These are phyloP conservation scores for Drosophila multiciliata DNA, from an alignment of 2,888 invertebrate species.

Conservation along the genomic window DNA sequence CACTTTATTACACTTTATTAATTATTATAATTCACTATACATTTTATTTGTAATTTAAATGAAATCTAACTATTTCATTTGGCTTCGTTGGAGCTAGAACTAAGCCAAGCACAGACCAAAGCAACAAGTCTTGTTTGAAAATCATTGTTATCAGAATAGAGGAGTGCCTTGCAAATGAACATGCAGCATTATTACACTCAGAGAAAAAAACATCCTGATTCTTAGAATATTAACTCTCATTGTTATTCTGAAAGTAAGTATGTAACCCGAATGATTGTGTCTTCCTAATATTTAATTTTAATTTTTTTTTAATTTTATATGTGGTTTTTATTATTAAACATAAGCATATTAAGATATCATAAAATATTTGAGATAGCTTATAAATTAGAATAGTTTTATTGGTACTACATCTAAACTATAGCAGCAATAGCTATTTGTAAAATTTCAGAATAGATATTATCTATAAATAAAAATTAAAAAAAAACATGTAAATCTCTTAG, in stretches of 20 bases:
- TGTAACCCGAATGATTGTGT: neutral
- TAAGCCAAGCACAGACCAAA: neutral
- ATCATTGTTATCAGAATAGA: neutral
- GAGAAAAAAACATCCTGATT: neutral
- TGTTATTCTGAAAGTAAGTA: neutral
- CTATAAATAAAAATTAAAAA: neutral
- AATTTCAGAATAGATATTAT: neutral
- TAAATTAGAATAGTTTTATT: neutral
- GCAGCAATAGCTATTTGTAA: neutral
- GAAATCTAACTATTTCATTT: neutral
- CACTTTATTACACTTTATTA: neutral
- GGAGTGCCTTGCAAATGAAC: constrained; percentile 1
- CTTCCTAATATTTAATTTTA: neutral
- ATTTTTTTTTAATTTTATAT: too few relatives aligned
- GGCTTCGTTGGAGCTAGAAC: constrained; percentile 1
- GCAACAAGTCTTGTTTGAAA: neutral
- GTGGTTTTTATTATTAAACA: neutral
- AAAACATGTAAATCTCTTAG: neutral
- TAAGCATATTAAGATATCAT: neutral
- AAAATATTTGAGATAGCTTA: neutral
- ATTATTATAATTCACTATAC: neutral
- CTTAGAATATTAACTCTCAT: neutral
- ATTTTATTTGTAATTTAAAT: neutral
- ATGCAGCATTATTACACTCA: neutral
- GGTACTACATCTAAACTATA: neutral